Evolutionary conservation across 2,113 vertebrate genomes (phyloP).

Genomic region (Probosciger aterrimus): DNA sequence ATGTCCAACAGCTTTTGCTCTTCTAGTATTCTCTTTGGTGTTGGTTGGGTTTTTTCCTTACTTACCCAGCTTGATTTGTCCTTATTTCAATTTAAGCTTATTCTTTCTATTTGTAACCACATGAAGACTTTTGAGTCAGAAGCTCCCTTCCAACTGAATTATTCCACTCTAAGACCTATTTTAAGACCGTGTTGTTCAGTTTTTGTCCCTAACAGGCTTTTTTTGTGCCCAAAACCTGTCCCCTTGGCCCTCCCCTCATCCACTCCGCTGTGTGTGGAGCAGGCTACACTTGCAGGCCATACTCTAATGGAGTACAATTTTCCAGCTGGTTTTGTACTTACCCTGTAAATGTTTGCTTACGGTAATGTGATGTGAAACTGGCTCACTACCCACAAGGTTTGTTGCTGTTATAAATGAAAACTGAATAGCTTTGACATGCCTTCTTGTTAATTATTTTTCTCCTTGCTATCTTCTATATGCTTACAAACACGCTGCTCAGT

Average conservation of each 20-base stretch:
- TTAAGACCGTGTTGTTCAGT: rapidly evolving
- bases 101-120: not conserved
- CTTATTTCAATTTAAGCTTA: not conserved
- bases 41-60: not conserved
- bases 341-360: not conserved
- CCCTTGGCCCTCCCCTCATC: not conserved
- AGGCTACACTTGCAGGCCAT: not conserved
- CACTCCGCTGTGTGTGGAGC: not conserved
- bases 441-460: not conserved
- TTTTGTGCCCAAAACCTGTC: not conserved
- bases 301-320: not conserved
- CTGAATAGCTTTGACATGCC: not conserved
- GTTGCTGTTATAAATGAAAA: not conserved
- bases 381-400: not conserved
- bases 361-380: not conserved
- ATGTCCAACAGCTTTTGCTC: not conserved
- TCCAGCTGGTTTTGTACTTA: not conserved
- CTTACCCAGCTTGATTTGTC: not conserved
- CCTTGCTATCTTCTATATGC: not conserved
- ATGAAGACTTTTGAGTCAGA: not conserved
- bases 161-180: not conserved
- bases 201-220: not conserved
- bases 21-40: not conserved
- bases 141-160: not conserved
- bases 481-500: not conserved